Conservation (phyloP, 2,113 vertebrate genomes). For the Argyrosomus japonicus region DNA sequence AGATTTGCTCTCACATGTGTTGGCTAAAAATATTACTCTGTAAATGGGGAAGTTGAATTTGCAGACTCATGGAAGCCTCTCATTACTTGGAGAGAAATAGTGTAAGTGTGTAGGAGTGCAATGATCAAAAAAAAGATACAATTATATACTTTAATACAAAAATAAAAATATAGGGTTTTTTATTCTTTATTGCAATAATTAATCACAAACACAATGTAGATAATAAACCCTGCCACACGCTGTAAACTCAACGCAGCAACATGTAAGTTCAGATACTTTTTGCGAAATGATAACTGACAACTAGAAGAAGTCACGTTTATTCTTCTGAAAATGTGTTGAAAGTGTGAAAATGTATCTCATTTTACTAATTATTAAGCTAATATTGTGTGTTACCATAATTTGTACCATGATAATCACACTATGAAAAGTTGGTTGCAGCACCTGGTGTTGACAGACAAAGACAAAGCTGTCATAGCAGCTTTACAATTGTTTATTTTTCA, state of each 20-base stretch:
- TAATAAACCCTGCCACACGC: background rate
- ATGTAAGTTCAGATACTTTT: background rate
- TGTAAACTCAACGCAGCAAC: background rate
- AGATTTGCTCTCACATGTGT: background rate
- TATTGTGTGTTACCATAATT: background rate
- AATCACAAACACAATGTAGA: no score
- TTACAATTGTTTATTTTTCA: background rate
- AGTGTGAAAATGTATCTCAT: background rate
- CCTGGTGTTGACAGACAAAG: background rate
- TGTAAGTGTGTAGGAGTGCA: background rate
- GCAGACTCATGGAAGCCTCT: background rate
- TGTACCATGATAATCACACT: background rate
- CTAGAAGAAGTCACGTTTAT: background rate
- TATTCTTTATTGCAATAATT: no score
- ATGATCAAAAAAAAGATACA: background rate
- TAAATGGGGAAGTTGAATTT: constrained; percentile 3
- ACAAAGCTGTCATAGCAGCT: no score
- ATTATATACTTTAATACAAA: background rate
- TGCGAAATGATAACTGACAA: no score
- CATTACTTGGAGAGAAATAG: background rate
- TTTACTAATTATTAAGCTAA: background rate
- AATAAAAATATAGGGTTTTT: no score
- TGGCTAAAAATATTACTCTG: background rate
- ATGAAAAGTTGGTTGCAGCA: background rate
- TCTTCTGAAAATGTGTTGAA: background rate